Evolutionary conservation across 2,113 vertebrate genomes (phyloP).

Genomic region (Prinia subflava): DNA sequence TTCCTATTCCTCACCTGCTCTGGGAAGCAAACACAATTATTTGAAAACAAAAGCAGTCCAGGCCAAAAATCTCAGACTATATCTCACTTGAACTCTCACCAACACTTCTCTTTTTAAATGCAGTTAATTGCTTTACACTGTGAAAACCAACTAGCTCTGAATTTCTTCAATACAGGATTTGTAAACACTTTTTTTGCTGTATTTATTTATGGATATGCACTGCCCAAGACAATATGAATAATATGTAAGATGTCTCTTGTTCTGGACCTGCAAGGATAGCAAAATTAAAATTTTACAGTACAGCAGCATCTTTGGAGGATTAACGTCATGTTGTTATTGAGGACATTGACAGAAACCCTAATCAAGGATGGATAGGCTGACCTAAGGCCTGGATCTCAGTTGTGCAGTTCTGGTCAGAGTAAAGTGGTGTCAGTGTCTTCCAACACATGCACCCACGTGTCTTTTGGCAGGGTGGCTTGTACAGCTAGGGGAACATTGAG

Average conservation of each 20-base stretch:
- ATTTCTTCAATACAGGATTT: neutral
- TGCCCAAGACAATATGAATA: neutral
- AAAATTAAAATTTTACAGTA: neutral
- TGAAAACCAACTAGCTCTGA: neutral
- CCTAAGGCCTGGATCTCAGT: neutral
- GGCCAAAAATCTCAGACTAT: constrained; percentile 36
- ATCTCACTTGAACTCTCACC: neutral
- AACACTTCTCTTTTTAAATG: neutral
- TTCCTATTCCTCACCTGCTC: constrained; percentile 74
- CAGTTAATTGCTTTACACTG: constrained; percentile 19
- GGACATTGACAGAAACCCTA: neutral
- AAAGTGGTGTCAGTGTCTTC: neutral
- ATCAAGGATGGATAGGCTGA: neutral
- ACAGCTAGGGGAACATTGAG: neutral
- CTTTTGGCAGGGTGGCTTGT: neutral
- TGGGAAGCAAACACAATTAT: constrained; percentile 61
- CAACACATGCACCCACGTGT: neutral
- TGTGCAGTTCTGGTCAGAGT: neutral
- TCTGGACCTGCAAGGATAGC: neutral
- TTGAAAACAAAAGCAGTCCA: constrained; percentile 67
- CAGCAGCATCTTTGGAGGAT: neutral
- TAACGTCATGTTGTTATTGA: neutral
- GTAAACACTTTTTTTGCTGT: neutral
- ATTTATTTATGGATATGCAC: neutral
- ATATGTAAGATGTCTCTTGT: neutral